A percentile compares a stretch with the other conserved stretches of the same genome.
These are phyloP conservation scores for Hassar affinis DNA, from an alignment of 2,113 vertebrate species.

Conservation along the genomic window DNA sequence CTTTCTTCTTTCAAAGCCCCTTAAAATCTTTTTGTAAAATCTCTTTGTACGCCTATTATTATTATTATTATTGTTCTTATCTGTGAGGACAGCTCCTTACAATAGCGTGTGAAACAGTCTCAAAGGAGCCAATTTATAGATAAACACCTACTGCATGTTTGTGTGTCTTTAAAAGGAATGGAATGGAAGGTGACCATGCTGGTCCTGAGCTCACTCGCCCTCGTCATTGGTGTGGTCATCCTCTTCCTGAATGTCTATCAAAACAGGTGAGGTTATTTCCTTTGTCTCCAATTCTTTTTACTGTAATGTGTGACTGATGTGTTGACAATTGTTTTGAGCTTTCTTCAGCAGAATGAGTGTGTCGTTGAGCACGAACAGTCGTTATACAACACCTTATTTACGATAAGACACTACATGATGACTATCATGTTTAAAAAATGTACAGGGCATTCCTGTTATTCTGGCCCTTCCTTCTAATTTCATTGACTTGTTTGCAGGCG, in stretches of 20 bases:
- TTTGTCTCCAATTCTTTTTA: neutral
- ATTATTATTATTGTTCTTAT: no score
- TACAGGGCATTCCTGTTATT: neutral
- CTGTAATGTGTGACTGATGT: neutral
- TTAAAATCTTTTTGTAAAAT: no score
- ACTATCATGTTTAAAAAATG: neutral
- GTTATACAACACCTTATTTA: neutral
- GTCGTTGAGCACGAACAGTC: neutral
- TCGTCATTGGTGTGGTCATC: slow-evolving; percentile 79
- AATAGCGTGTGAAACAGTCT: neutral
- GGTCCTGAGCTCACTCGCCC: slow-evolving; percentile 80
- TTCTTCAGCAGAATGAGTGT: neutral
- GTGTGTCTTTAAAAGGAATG: slow-evolving; percentile 67
- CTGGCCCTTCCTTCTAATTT: neutral
- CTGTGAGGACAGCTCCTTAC: neutral
- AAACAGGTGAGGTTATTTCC: slow-evolving; percentile 75
- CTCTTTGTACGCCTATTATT: no score
- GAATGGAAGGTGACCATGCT: slow-evolving; percentile 85
- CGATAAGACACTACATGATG: neutral
- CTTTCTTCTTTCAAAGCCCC: no score
- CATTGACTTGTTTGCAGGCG: slow-evolving; percentile 61
- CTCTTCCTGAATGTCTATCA: slow-evolving; percentile 79
- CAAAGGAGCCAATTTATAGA: neutral
- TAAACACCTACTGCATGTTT: slow-evolving; percentile 5
- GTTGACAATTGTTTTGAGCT: neutral